Base-by-base conservation (phyloP, 23 tunicate genomes). In the Corella eumyota region DNA sequence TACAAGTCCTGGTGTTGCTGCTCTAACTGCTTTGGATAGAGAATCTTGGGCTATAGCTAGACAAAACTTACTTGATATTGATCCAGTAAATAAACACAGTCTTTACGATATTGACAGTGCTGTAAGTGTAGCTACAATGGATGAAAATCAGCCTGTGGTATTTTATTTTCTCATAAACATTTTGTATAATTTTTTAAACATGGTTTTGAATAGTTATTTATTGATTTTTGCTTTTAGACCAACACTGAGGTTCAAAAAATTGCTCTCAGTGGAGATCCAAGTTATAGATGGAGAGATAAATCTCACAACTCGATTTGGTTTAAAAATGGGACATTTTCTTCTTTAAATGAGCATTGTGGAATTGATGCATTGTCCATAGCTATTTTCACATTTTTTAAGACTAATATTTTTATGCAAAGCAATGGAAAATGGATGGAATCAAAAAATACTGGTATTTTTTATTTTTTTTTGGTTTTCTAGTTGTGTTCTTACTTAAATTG, bases 301-400 rank as follows among this genome's bases (percentile, higher is more conserved):
- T 68, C 75, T 4, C 49, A 50, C 24, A 70, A 75, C 38, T 45
- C 51, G 1, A 25, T 68, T 19, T 84, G 94, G 71, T 25, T 62
- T 2, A 57, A n/a, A 21, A 84, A 75, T 63, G 77, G 82, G 7
- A 51, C 60, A 11, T 52, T 58, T 37, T 35, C 61, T 0, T n/a
- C 49, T 28, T 34, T 38, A 26, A 52, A 56, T 32, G 83, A 75
- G 38, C 94, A 84, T 61, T 53, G 68, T 34, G 68, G 78, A 25
- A 29, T 74, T 3, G 94, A 84, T 64, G 94, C 83, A 19, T 75
- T 84, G 94, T 73, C 70, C 2, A 58, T 68, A 64, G 78, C 70
- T n/a, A 27, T 70, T 50, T 65, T 57, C 34, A 74, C 45, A 13
- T 37, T 37, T 6, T 73, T 73, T 25, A 21, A 46, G 0, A 62